Evolutionary conservation across 1,140 invertebrate species (phyloP), one percentile per base, ranked within the genome.

Genomic region (Pachyrhynchus sulphureomaculatus): DNA sequence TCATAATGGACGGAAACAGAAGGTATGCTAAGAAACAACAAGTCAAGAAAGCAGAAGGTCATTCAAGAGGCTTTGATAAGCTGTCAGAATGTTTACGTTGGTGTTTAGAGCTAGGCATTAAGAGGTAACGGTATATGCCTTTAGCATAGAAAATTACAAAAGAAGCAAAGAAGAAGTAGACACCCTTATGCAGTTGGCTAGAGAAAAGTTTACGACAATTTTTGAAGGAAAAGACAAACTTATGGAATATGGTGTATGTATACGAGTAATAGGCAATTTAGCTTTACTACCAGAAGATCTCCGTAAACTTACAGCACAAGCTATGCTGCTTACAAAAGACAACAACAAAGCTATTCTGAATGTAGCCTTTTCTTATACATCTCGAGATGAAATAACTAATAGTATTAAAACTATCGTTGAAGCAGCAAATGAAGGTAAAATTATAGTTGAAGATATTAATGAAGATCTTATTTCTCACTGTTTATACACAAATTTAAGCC

Each of bases 141-240:
- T 99, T 71, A 98, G 96, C 76, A 98, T 99, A 76, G 97, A 99
- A 81, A 99, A 99, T 79, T 99, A 99, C 72, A 98, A 98, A 79
- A 81, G 98, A 55, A 90, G 85, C 47, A 76, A 88, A 75, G 90
- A 96, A 61, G 98, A 99, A 84, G 95, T 99, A 0, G 84, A 92
- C 68, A 86, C 83, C 17, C 79, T 99, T 1, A 89, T 99, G 86
- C 83, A 92, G 65, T 78, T 99, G 56, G 91, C 95, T 0, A 81
- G 84, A 66, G 85, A 96, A 69, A 99, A 99, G 75, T 98, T 99
- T 76, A 72, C 83, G 70, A 81, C 84, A 65, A 77, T 99, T 17
- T 72, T 99, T 44, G 80, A 91, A 67, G 95, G 99, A 83, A 88
- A 87, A 49, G 71, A 75, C 1, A 72, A 65, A 36, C 39, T 98